A percentile compares a stretch with the other conserved stretches of the same genome.
Evolutionary conservation across 1,140 invertebrate genomes (phyloP).

Genomic region (Trinorchestia longiramus): DNA sequence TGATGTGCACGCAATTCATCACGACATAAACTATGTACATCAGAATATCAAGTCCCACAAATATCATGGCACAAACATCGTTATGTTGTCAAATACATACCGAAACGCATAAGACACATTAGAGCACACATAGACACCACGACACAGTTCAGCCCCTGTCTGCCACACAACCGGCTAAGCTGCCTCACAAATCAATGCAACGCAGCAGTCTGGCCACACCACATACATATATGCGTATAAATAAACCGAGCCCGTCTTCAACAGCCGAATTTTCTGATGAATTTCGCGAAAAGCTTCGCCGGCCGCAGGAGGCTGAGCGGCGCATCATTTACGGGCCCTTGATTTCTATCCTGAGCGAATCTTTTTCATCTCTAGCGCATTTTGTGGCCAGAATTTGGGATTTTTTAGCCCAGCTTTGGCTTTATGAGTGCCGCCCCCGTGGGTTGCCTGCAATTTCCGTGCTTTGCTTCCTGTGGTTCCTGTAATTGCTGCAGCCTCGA

Average conservation of each 20-base stretch:
- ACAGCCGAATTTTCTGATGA: background rate
- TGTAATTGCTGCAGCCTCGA: background rate
- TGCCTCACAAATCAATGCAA: background rate
- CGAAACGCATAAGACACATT: background rate
- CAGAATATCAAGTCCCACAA: too few species aligned
- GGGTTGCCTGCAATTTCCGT: constrained; percentile 11
- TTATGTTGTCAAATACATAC: too few species aligned
- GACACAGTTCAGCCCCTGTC: background rate
- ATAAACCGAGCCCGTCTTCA: background rate
- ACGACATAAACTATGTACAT: too few species aligned
- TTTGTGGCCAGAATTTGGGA: background rate
- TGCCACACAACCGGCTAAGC: background rate
- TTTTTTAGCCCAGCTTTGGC: constrained; percentile 5
- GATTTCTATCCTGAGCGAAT: constrained; percentile 19
- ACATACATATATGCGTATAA: background rate
- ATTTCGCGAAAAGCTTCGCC: background rate
- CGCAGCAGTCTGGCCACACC: too few species aligned
- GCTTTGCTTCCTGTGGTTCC: background rate
- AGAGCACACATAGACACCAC: background rate
- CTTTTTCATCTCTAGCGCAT: constrained; percentile 27
- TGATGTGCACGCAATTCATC: too few species aligned
- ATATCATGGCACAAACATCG: too few species aligned
- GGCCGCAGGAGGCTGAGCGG: background rate
- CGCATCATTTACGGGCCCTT: constrained; percentile 48
- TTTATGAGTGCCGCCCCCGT: constrained; percentile 16